phyloP scores from a whole-genome alignment of 1,140 invertebrate genomes.

The Theocolax elegans region DNA sequence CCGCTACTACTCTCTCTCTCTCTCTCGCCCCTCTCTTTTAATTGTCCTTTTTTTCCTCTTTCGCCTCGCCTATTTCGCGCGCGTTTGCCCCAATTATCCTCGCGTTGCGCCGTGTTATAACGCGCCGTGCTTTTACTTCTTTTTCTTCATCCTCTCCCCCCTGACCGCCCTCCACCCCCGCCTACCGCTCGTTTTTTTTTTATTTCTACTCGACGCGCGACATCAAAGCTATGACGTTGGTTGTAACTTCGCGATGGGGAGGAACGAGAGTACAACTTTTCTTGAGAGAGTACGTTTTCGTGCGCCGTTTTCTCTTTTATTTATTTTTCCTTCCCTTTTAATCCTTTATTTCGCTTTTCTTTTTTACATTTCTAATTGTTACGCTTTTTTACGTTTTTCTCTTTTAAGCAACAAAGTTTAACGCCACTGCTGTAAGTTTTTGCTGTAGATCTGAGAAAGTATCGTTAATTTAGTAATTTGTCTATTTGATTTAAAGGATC shows the following conservation, averaged over 20 bases:
- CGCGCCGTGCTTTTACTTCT: background rate
- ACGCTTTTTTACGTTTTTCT: too few relatives aligned
- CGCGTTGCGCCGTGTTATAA: constrained; percentile 11
- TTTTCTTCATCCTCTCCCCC: background rate
- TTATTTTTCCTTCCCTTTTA: background rate
- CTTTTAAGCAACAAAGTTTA: too few relatives aligned
- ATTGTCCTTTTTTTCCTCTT: background rate
- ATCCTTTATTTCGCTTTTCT: too few relatives aligned
- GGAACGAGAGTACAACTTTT: background rate
- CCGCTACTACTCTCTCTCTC: background rate
- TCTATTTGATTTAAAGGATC: too few relatives aligned
- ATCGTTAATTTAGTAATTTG: too few relatives aligned
- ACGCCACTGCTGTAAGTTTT: too few relatives aligned
- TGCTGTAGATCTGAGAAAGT: too few relatives aligned
- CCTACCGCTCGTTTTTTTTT: too few relatives aligned
- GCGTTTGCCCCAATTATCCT: constrained; percentile 38
- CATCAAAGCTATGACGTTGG: constrained; percentile 19
- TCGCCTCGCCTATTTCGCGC: background rate
- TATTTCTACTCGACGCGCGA: too few relatives aligned
- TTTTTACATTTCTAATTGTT: too few relatives aligned
- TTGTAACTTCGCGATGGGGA: background rate
- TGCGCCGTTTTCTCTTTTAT: background rate
- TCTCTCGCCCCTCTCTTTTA: background rate
- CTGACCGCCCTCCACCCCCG: background rate
- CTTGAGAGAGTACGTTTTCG: background rate